These are phyloP conservation scores for Nomada flava DNA, from an alignment of 2,888 invertebrate species.

Conservation along the genomic window DNA sequence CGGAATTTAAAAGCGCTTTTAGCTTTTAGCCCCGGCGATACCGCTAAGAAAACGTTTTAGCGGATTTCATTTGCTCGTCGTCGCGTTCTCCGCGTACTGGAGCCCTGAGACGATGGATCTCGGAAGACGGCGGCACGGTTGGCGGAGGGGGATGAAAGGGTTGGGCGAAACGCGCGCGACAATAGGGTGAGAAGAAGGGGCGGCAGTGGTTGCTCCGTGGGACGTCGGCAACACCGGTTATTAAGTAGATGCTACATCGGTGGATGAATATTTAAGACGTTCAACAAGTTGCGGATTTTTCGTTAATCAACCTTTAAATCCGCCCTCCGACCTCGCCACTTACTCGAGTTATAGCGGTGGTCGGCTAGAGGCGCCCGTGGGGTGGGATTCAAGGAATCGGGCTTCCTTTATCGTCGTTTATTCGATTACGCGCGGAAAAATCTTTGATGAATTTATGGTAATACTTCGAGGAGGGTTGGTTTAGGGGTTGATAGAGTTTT, in stretches of 20 bases:
- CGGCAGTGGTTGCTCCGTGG: constrained; percentile 65
- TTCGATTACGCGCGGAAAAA: neutral
- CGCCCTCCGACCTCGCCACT: constrained; percentile 52
- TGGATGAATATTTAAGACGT: constrained; percentile 83
- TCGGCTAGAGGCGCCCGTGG: constrained; percentile 54
- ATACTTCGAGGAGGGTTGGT: too few relatives aligned
- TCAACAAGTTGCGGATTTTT: constrained; percentile 84
- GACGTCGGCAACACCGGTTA: constrained; percentile 81
- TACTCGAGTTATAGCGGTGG: constrained; percentile 60
- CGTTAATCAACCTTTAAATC: constrained; percentile 73
- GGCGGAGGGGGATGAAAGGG: constrained; percentile 36
- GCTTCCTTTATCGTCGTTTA: neutral
- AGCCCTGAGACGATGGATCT: constrained; percentile 71
- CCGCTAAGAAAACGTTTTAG: constrained; percentile 82
- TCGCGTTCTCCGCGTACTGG: constrained; percentile 65
- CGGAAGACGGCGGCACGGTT: constrained; percentile 51
- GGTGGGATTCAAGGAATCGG: constrained; percentile 53
- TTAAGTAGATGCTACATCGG: constrained; percentile 82
- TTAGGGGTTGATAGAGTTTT: too few relatives aligned
- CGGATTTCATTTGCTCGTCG: constrained; percentile 80
- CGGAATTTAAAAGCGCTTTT: constrained; percentile 82
- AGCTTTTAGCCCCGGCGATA: constrained; percentile 80
- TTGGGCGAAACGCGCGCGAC: constrained; percentile 38
- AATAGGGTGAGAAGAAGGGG: constrained; percentile 72
- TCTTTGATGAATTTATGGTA: constrained; percentile 1